Evolutionary conservation across 2,888 invertebrate genomes (phyloP), one percentile per base, ranked within the genome.

Genomic region (Philereme vetulata): DNA sequence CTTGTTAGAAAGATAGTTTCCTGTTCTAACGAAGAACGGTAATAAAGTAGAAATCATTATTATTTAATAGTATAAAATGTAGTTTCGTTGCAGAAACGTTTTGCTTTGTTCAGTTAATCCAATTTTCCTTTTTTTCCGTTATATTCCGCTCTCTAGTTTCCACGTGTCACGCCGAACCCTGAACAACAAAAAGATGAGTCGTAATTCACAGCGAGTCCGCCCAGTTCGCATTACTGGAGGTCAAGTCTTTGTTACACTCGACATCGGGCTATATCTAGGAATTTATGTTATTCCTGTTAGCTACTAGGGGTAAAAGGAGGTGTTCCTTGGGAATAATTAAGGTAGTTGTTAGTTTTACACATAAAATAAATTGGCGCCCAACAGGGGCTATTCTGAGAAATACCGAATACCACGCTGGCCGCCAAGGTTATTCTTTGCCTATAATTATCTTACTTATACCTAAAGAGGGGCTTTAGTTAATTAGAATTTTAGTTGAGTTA

Each of bases 121-220:
- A n/a, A 49, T 38, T 52, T 59, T 33, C 50, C 35, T 34, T 21
- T 48, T 3, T n/a, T 43, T 53, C 21, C 21, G 49, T 50, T 34
- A 35, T 36, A 40, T 42, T 51, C 35, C 5, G 33, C 46, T 32
- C 45, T 51, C 53, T 54, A 46, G 35, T 49, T 38, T 45, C 32
- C 54, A 60, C 50, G 59, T 52, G 43, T 50, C 45, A 32, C 34
- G 38, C 45, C 45, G 47, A 42, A 11, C 53, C 56, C 40, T 48
- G 56, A 44, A 43, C 46, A 42, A 47, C 46, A 50, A 47, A 59
- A 50, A 51, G 36, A 43, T 36, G 42, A 56, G 46, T 51, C 47
- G 47, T 62, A 55, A 51, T 58, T 62, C 51, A 58, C 51, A 5
- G 51, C 54, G 42, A 50, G 53, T 40, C 36, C 36, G 43, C 53